phyloP scores from a whole-genome alignment of 2,797 vertebrate genomes.

The Hippocampus kuda region DNA sequence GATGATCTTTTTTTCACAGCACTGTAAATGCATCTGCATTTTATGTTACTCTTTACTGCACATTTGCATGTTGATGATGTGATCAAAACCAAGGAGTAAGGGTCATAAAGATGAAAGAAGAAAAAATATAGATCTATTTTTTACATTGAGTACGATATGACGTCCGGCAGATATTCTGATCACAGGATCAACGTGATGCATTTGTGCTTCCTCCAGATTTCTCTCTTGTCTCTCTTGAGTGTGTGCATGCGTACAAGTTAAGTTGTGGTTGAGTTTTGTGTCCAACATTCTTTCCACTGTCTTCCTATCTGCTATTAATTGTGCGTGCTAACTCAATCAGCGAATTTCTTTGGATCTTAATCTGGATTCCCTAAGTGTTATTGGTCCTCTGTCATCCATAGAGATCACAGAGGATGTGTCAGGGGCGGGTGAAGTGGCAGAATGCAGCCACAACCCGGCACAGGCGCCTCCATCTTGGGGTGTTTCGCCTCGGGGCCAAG shows the following conservation, averaged over 20 bases:
- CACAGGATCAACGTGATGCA: background rate
- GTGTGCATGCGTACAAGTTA: background rate
- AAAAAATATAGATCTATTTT: no score
- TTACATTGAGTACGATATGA: background rate
- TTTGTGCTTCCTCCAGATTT: background rate
- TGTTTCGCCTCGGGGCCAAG: conserved; percentile 59
- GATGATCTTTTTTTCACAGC: background rate
- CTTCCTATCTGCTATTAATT: background rate
- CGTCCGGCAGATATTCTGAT: background rate
- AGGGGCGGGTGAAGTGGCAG: conserved; percentile 63
- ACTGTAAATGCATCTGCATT: background rate
- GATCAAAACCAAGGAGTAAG: background rate
- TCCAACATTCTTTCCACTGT: conserved; percentile 8
- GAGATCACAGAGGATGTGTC: conserved; percentile 78
- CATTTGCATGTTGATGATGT: conserved; percentile 3
- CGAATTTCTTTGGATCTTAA: background rate
- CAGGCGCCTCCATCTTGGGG: conserved; percentile 32
- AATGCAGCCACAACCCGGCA: conserved; percentile 46
- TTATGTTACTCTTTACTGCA: background rate
- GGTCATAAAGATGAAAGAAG: background rate
- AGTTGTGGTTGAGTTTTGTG: conserved; percentile 1
- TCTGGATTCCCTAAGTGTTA: conserved; percentile 2
- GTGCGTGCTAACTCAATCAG: no score
- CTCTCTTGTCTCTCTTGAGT: background rate
- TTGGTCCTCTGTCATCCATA: conserved; percentile 44